These are phyloP conservation scores for Alsophila aescularia DNA, from an alignment of 2,888 invertebrate species.

Conservation along the genomic window DNA sequence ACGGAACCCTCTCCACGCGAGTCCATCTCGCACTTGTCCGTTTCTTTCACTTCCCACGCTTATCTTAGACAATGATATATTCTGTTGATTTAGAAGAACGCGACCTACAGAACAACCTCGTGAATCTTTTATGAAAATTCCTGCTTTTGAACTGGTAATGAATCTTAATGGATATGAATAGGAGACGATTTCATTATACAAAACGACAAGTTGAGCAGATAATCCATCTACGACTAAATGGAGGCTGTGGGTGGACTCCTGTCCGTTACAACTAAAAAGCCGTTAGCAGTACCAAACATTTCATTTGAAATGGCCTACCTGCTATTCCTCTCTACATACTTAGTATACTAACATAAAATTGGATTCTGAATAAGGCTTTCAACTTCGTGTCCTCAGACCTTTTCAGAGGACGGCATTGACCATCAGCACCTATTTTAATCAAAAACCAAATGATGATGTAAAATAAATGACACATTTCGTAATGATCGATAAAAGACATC, in stretches of 20 bases:
- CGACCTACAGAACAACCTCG: slow-evolving; percentile 5
- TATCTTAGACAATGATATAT: slow-evolving; percentile 14
- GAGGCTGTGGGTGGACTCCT: slow-evolving; percentile 18
- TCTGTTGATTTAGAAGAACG: background rate
- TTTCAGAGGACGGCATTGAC: background rate
- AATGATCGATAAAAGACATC: slow-evolving; percentile 8
- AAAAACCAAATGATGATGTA: background rate
- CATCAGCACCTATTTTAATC: background rate
- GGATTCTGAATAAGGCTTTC: slow-evolving; percentile 1
- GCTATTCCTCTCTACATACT: background rate
- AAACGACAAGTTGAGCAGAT: slow-evolving; percentile 12
- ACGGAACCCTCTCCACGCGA: no score
- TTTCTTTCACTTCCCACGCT: slow-evolving; percentile 24
- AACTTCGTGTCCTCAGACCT: background rate
- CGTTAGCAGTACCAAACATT: slow-evolving; percentile 10
- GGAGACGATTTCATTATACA: slow-evolving; percentile 21
- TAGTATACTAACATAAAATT: background rate
- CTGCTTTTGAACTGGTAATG: slow-evolving; percentile 5
- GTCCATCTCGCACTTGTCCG: no score
- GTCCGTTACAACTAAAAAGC: slow-evolving; percentile 15
- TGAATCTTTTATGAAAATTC: slow-evolving; percentile 4
- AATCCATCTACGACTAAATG: slow-evolving; percentile 19
- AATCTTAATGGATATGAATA: slow-evolving; percentile 13
- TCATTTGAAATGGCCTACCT: slow-evolving; percentile 2
- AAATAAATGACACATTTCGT: slow-evolving; percentile 10